phyloP scores from a whole-genome alignment of 2,888 invertebrate genomes.

The Drosophila paracracens region DNA sequence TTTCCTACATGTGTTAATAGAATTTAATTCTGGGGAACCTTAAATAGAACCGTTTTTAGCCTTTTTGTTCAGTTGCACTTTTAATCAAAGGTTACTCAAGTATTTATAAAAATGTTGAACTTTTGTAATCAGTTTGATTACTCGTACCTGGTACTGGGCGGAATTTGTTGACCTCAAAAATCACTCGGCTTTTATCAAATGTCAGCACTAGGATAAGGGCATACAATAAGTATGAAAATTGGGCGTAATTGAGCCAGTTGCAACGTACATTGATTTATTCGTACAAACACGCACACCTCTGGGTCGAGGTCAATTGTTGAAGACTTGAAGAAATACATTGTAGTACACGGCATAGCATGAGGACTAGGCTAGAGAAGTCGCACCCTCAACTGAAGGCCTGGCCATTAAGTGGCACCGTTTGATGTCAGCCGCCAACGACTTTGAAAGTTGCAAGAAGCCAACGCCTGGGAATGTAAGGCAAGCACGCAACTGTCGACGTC shows the following conservation, averaged over 20 bases:
- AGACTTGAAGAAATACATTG: conserved; percentile 28
- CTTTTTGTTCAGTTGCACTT: not conserved
- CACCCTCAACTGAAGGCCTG: conserved; percentile 52
- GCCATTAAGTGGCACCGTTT: conserved; percentile 65
- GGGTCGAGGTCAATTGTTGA: conserved; percentile 71
- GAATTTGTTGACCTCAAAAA: conserved; percentile 31
- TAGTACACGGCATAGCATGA: conserved; percentile 26
- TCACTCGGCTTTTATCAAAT: conserved; percentile 20
- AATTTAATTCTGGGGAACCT: not conserved
- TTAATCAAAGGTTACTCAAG: not conserved
- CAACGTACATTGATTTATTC: conserved; percentile 49
- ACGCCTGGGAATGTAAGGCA: conserved; percentile 62
- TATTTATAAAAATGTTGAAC: not conserved
- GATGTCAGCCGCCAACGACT: conserved; percentile 58
- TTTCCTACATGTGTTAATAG: not conserved
- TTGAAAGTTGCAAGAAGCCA: conserved; percentile 63
- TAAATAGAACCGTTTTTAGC: not conserved
- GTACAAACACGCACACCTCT: conserved; percentile 63
- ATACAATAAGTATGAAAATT: conserved; percentile 31
- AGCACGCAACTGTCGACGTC: conserved; percentile 65
- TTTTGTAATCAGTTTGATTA: conserved; percentile 9
- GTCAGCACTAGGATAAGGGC: conserved; percentile 30
- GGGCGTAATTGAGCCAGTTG: conserved; percentile 42
- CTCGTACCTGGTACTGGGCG: conserved; percentile 25
- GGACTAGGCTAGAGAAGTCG: conserved; percentile 49